These are phyloP conservation scores for Columba guinea DNA, from an alignment of 2,797 vertebrate genomes.

Conservation along the genomic window DNA sequence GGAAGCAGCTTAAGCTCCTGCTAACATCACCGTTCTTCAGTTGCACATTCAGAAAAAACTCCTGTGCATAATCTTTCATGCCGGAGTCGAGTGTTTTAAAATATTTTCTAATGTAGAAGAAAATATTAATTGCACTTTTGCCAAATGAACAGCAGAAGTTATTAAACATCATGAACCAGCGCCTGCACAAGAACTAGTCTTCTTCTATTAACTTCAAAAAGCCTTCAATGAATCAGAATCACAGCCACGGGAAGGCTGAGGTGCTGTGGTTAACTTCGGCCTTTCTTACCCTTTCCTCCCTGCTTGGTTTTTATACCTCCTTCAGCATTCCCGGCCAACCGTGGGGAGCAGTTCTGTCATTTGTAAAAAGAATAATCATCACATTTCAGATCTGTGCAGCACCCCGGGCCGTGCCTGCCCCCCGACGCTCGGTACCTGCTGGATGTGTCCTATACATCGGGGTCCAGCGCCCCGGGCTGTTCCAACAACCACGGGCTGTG, in stretches of 20 bases:
- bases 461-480: accelerated
- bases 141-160: neutral
- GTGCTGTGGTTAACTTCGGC: neutral
- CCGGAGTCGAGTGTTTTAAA: neutral
- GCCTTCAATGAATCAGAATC: neutral
- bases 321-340: neutral
- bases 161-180: neutral
- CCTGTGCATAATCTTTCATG: neutral
- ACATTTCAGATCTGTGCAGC: neutral
- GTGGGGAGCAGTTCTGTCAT: accelerated
- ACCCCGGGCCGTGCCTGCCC: no score
- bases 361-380: neutral
- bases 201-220: neutral
- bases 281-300: neutral
- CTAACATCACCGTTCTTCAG: neutral
- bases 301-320: neutral
- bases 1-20: neutral
- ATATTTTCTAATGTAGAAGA: neutral
- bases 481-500: accelerated
- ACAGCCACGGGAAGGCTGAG: neutral
- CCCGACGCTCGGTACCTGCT: neutral
- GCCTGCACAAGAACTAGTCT: neutral
- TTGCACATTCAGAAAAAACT: neutral
- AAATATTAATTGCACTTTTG: neutral
- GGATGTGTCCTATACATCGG: neutral